phyloP scores from a whole-genome alignment of 2,888 invertebrate genomes.

The Drosophila rellima region DNA sequence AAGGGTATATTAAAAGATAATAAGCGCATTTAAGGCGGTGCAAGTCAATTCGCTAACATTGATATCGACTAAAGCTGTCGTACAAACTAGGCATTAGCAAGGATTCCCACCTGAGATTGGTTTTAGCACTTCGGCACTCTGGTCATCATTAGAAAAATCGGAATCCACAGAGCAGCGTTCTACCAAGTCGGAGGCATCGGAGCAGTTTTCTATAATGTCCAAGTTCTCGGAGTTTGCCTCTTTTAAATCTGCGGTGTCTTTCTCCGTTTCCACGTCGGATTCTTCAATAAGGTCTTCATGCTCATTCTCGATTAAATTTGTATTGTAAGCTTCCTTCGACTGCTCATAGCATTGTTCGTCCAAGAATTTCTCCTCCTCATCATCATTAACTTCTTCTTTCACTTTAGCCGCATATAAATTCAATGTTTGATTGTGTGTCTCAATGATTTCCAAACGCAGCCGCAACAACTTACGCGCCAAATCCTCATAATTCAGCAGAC shows the following conservation, averaged over 20 bases:
- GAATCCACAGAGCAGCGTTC: background rate
- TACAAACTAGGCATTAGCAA: background rate
- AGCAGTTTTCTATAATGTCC: background rate
- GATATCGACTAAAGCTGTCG: background rate
- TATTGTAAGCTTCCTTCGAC: background rate
- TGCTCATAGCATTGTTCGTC: background rate
- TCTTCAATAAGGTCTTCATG: background rate
- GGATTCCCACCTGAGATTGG: background rate
- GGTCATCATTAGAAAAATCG: background rate
- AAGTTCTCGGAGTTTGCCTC: background rate
- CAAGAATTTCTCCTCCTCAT: background rate
- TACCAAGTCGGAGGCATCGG: background rate
- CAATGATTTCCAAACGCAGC: constrained; percentile 48
- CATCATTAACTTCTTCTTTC: background rate
- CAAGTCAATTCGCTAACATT: background rate
- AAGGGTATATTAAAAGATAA: too few relatives aligned
- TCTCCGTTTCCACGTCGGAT: background rate
- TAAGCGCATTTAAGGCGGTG: background rate
- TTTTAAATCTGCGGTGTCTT: background rate
- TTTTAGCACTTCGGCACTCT: background rate
- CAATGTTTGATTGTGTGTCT: constrained; percentile 38
- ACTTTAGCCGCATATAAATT: background rate
- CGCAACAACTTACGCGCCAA: constrained; percentile 45
- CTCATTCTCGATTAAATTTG: too few relatives aligned
- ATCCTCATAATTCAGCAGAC: constrained; percentile 62